Percentiles rank a stretch among this genome's conserved stretches.
Evolutionary conservation across 2,113 vertebrate genomes (phyloP).

Genomic region (Empidonax traillii): DNA sequence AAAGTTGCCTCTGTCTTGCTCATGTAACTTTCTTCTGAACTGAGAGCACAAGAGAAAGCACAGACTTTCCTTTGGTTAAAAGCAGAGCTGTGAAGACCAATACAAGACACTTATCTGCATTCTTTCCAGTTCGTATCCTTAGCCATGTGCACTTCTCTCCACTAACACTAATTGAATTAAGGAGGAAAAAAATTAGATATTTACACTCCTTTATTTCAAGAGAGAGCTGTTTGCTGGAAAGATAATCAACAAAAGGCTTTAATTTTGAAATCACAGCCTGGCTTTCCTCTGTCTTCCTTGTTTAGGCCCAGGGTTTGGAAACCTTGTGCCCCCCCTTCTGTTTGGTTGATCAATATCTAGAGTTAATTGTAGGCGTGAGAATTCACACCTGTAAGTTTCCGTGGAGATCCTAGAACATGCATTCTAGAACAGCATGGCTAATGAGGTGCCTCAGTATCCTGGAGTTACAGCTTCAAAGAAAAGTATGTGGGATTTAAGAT

Average conservation of each 20-base stretch:
- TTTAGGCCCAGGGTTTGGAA: constrained; percentile 18
- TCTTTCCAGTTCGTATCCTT: not conserved
- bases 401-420: not conserved
- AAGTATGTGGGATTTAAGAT: constrained; percentile 47
- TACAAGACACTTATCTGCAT: not conserved
- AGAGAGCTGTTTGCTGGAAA: constrained; percentile 27
- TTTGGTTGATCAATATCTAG: constrained; percentile 35
- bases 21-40: not conserved
- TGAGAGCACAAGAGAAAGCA: not conserved
- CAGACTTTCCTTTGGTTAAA: not conserved
- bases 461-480: constrained; percentile 26
- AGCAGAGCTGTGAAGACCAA: not conserved
- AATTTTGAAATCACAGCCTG: constrained; percentile 2
- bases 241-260: constrained; percentile 56
- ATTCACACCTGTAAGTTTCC: constrained; percentile 16
- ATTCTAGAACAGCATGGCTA: not conserved
- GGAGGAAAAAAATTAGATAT: constrained; percentile 42
- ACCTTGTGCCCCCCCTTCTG: not conserved
- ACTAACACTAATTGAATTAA: constrained; percentile 49
- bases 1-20: constrained; percentile 41
- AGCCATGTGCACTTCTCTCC: constrained; percentile 28
- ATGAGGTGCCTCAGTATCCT: constrained; percentile 1
- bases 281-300: not conserved
- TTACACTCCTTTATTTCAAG: constrained; percentile 51
- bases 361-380: constrained; percentile 10